Evolutionary conservation across 2,113 vertebrate genomes (phyloP).

Genomic region (Centropristis striata): DNA sequence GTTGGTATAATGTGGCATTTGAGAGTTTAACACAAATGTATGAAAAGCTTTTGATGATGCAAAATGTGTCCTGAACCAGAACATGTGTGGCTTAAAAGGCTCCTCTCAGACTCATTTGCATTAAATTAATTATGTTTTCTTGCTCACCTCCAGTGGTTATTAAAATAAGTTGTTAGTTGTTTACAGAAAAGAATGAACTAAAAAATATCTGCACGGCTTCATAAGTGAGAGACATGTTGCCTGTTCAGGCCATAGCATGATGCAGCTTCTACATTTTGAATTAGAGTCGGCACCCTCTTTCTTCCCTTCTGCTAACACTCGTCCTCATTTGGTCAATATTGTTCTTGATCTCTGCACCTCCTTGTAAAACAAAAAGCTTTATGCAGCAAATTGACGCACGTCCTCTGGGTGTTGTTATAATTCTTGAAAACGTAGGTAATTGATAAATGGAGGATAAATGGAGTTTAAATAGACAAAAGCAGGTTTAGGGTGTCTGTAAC

Average conservation of each 20-base stretch:
- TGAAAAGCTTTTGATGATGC: not conserved
- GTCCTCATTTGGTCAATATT: conserved; percentile 2
- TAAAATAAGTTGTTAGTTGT: not conserved
- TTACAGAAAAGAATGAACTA: too few species aligned
- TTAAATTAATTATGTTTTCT: not conserved
- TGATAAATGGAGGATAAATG: conserved; percentile 33
- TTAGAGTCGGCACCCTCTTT: too few species aligned
- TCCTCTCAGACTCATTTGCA: not conserved
- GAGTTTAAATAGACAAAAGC: conserved; percentile 3
- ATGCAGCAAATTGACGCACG: not conserved
- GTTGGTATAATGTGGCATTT: too few species aligned
- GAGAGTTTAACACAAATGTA: too few species aligned
- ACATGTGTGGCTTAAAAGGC: not conserved
- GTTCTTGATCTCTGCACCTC: not conserved
- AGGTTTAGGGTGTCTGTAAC: not conserved
- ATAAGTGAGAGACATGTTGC: not conserved
- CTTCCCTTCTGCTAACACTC: not conserved
- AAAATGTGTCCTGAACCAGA: not conserved
- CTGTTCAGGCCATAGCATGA: too few species aligned
- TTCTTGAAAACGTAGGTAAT: conserved; percentile 5
- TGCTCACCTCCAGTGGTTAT: not conserved
- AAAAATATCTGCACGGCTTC: not conserved
- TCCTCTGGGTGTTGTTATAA: not conserved
- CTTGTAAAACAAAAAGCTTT: not conserved
- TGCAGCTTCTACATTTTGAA: not conserved